Percentiles rank a stretch among this genome's conserved stretches.
phyloP scores from a whole-genome alignment of 2,888 invertebrate genomes.

The Ditylenchus weischeri region DNA sequence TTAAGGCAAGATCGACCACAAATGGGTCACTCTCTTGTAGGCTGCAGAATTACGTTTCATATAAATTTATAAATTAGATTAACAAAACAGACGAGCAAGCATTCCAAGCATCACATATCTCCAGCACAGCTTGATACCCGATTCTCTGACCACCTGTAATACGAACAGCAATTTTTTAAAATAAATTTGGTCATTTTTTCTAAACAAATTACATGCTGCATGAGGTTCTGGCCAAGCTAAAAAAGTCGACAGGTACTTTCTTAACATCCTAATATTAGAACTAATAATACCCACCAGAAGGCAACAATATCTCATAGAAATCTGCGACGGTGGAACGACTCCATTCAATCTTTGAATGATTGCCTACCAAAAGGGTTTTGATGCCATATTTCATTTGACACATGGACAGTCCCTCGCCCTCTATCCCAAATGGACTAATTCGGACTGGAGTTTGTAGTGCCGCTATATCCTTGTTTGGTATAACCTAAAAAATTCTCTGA shows the following conservation, averaged over 20 bases:
- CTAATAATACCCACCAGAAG: conserved; percentile 25
- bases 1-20: conserved; percentile 8
- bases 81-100: conserved; percentile 27
- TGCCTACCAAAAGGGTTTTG: conserved; percentile 17
- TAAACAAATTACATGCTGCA: conserved; percentile 29
- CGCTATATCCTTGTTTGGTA: conserved; percentile 18
- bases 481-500: conserved; percentile 1
- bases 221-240: conserved; percentile 29
- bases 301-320: conserved; percentile 27
- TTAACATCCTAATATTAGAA: conserved; percentile 2
- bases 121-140: conserved; percentile 35
- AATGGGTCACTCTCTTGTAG: conserved; percentile 4
- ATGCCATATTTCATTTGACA: conserved; percentile 18
- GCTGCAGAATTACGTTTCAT: too few species aligned
- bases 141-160: conserved; percentile 23
- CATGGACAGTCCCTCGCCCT: conserved; percentile 4
- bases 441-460: conserved; percentile 22
- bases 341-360: conserved; percentile 25
- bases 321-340: conserved; percentile 28
- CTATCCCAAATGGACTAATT: not conserved
- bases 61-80: too few species aligned
- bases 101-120: conserved; percentile 37
- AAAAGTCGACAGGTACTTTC: not conserved
- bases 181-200: too few species aligned
- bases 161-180: too few species aligned